phyloP scores from a whole-genome alignment of 1,140 invertebrate genomes.

The Achatina immaculata region DNA sequence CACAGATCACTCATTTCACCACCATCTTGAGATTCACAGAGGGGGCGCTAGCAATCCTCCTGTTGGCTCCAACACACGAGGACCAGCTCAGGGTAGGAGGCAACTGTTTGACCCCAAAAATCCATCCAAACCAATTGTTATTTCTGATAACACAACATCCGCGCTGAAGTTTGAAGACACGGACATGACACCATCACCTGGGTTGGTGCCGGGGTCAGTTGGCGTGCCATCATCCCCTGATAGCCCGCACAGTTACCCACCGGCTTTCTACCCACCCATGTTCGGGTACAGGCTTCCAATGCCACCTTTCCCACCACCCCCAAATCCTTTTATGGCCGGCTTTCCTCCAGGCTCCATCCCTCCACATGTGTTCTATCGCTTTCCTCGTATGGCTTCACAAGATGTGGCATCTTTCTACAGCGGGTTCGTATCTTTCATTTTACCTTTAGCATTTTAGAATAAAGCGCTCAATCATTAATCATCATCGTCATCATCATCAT shows the following conservation, averaged over 20 bases:
- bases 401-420: slow-evolving; percentile 28
- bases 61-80: slow-evolving; percentile 10
- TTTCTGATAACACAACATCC: slow-evolving; percentile 53
- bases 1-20: slow-evolving; percentile 10
- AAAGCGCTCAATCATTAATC: too few relatives aligned
- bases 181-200: slow-evolving; percentile 35
- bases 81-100: slow-evolving; percentile 41
- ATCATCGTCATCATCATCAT: too few relatives aligned
- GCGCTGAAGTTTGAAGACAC: slow-evolving; percentile 43
- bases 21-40: slow-evolving; percentile 19
- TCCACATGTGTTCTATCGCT: slow-evolving; percentile 33
- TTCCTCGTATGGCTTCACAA: slow-evolving; percentile 22
- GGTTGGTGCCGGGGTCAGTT: slow-evolving; percentile 22
- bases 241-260: slow-evolving; percentile 29
- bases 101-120: slow-evolving; percentile 79
- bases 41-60: not conserved
- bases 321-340: slow-evolving; percentile 12
- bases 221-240: slow-evolving; percentile 15
- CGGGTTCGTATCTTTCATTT: slow-evolving; percentile 10
- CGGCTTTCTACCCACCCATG: slow-evolving; percentile 15
- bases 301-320: slow-evolving; percentile 7
- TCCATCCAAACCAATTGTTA: slow-evolving; percentile 79
- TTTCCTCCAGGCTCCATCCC: slow-evolving; percentile 27
- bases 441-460: too few relatives aligned
- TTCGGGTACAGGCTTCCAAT: slow-evolving; percentile 30